Percentiles rank a stretch among this genome's conserved stretches.
phyloP scores from a whole-genome alignment of 2,113 vertebrate species.

The Gobio gobio region DNA sequence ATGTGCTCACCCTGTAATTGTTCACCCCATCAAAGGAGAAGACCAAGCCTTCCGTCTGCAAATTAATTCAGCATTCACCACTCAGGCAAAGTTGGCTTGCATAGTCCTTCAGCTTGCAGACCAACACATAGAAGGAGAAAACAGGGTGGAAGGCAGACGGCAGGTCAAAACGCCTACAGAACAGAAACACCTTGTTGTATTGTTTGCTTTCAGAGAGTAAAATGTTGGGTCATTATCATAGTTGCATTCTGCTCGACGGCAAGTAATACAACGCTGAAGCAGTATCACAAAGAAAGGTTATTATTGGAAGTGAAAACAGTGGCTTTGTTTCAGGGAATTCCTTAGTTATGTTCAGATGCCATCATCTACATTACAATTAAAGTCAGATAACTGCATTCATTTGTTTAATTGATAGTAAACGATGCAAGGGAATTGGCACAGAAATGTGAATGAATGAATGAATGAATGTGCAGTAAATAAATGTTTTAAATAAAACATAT shows the following conservation, averaged over 20 bases:
- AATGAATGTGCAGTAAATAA: too few species aligned
- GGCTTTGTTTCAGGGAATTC: background rate
- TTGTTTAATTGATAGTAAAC: background rate
- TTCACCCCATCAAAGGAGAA: constrained; percentile 42
- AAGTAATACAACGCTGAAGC: background rate
- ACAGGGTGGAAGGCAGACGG: background rate
- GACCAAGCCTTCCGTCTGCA: constrained; percentile 38
- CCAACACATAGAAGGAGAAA: background rate
- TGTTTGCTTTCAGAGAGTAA: background rate
- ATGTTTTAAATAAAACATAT: background rate
- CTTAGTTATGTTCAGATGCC: background rate
- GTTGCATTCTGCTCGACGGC: background rate
- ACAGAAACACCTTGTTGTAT: background rate
- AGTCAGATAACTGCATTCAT: background rate
- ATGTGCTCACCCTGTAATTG: constrained; percentile 38
- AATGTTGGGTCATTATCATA: background rate
- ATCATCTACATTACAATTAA: background rate
- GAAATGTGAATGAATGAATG: too few species aligned
- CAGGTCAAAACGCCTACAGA: background rate
- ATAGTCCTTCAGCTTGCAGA: background rate
- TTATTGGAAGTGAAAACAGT: background rate
- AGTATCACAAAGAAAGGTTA: background rate
- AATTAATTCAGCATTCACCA: constrained; percentile 15
- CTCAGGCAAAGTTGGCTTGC: constrained; percentile 19
- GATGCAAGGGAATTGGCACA: too few species aligned